Percentiles rank a stretch among this genome's conserved stretches.
phyloP scores from a whole-genome alignment of 2,888 invertebrate species.

The Coremacera marginata region DNA sequence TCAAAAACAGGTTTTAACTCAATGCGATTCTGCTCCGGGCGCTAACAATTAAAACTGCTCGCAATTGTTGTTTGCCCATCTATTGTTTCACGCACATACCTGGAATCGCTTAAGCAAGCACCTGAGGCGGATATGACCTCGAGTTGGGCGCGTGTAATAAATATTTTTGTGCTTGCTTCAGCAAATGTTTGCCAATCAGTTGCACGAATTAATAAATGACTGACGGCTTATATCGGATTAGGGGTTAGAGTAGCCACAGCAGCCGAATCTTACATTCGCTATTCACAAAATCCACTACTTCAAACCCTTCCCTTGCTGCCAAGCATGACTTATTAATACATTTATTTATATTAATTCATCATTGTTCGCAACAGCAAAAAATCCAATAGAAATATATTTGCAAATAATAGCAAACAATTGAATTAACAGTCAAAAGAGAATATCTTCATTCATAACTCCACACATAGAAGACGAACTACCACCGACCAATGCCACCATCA shows the following conservation, averaged over 20 bases:
- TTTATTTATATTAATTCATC: conserved; percentile 31
- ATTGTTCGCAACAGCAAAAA: conserved; percentile 6
- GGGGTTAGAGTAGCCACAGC: not conserved
- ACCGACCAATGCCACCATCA: not conserved
- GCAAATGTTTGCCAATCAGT: conserved; percentile 22
- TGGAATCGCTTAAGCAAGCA: not conserved
- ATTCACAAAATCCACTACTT: not conserved
- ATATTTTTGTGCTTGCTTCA: not conserved
- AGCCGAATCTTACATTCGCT: not conserved
- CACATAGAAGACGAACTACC: not conserved
- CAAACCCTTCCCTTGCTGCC: not conserved
- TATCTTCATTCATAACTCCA: not conserved
- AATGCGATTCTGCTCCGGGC: conserved; percentile 9
- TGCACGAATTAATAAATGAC: conserved; percentile 24
- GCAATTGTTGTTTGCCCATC: not conserved
- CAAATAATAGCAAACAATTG: conserved; percentile 17
- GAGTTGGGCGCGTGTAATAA: not conserved
- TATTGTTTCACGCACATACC: not conserved
- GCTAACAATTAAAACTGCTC: conserved; percentile 15
- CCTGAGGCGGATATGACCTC: not conserved
- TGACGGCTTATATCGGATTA: not conserved
- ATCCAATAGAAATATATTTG: not conserved
- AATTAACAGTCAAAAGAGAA: not conserved
- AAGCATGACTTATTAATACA: conserved; percentile 22
- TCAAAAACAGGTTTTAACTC: conserved; percentile 10